Conservation (phyloP, 2,888 invertebrate genomes). For the Neria commutata region DNA sequence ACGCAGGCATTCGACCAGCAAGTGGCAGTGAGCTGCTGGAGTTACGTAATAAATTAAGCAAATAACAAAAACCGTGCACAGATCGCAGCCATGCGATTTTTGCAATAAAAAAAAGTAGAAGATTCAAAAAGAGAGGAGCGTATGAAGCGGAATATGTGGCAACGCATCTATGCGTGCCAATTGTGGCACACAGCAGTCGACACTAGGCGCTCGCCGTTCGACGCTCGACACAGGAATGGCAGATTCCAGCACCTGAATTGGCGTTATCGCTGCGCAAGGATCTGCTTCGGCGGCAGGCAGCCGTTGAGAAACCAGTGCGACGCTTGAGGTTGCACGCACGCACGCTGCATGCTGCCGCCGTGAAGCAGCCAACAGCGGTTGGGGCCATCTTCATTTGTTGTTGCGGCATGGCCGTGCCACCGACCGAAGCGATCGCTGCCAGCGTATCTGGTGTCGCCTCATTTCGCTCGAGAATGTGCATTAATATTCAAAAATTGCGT, state of each 20-base stretch:
- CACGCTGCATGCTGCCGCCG: conserved; percentile 31
- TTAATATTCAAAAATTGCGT: conserved; percentile 62
- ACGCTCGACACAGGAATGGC: conserved; percentile 14
- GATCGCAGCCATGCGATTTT: background rate
- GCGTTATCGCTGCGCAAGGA: conserved; percentile 50
- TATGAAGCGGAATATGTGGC: background rate
- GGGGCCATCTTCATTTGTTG: too few relatives aligned
- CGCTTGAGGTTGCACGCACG: conserved; percentile 37
- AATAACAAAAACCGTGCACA: background rate
- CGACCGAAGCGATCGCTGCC: conserved; percentile 1
- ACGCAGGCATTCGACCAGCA: background rate
- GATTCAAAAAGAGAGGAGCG: background rate
- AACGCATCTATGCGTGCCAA: conserved; percentile 14
- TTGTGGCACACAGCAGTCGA: background rate
- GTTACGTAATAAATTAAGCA: conserved; percentile 21
- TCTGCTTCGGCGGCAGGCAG: conserved; percentile 46
- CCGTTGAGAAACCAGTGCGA: too few relatives aligned
- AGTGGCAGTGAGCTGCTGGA: conserved; percentile 6
- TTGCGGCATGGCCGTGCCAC: conserved; percentile 12
- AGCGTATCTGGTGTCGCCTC: conserved; percentile 36
- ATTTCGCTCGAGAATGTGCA: conserved; percentile 38
- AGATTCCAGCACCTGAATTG: conserved; percentile 24
- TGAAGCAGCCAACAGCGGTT: conserved; percentile 10
- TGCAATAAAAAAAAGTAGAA: background rate
- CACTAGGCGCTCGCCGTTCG: too few relatives aligned